Percentiles rank a stretch among this genome's conserved stretches.
Evolutionary conservation across 2,113 vertebrate species (phyloP).

Genomic region (Myrmecobius fasciatus): DNA sequence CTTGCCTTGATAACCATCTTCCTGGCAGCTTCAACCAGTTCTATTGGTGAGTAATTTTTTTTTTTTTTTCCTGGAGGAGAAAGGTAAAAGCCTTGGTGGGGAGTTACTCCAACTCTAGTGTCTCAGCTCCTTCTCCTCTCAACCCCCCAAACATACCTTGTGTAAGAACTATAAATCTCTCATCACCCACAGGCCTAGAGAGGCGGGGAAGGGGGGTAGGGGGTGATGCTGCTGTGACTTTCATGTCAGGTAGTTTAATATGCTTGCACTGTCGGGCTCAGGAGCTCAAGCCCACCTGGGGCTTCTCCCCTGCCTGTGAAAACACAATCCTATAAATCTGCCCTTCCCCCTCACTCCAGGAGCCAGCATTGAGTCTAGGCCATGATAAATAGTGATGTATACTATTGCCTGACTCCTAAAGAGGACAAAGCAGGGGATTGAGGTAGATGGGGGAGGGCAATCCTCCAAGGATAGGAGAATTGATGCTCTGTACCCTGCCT

Average conservation of each 20-base stretch:
- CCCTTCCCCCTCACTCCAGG: constrained; percentile 27
- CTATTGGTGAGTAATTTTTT: constrained; percentile 65
- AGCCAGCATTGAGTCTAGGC: not conserved
- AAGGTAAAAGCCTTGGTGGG: constrained; percentile 73
- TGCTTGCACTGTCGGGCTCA: constrained; percentile 56
- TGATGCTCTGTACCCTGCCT: not conserved
- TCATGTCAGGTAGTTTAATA: constrained; percentile 70
- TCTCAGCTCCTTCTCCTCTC: constrained; percentile 47
- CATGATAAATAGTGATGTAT: not conserved
- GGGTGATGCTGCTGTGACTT: constrained; percentile 45
- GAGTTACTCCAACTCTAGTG: constrained; percentile 67
- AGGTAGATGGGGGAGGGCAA: not conserved
- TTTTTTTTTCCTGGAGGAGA: constrained; percentile 66
- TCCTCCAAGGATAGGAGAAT: not conserved
- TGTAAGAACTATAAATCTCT: constrained; percentile 76
- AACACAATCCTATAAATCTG: constrained; percentile 72
- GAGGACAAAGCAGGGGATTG: not conserved
- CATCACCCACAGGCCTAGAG: constrained; percentile 63
- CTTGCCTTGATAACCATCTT: constrained; percentile 51
- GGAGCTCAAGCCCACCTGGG: constrained; percentile 61
- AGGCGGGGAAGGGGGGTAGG: not conserved
- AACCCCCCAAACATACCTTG: constrained; percentile 66
- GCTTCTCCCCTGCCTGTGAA: constrained; percentile 77
- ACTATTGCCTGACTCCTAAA: not conserved
- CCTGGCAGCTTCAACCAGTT: constrained; percentile 75